Conservation (phyloP, 92 coral and sea anemone genomes). For the Parazoanthus swiftii region DNA sequence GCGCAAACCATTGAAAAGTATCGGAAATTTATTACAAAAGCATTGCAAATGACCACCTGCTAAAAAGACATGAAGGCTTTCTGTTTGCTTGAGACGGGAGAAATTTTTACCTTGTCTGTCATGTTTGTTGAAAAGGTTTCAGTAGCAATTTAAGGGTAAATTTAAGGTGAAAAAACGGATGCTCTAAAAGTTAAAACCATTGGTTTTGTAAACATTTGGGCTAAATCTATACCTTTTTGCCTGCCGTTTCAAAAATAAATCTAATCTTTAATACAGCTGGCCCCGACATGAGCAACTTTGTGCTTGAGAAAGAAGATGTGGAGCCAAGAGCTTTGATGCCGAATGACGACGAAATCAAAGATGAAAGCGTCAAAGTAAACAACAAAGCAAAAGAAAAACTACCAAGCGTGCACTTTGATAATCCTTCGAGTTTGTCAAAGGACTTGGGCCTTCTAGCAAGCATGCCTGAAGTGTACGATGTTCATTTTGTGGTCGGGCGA, state of each 20-base stretch:
- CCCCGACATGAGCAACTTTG: conserved; percentile 11
- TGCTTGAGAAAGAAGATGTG: conserved; percentile 9
- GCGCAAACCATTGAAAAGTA: background rate
- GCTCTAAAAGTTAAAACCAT: background rate
- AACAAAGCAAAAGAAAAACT: conserved; percentile 1
- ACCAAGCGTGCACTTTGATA: conserved; percentile 34
- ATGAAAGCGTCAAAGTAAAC: background rate
- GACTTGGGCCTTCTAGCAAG: conserved; percentile 61
- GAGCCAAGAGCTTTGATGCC: background rate
- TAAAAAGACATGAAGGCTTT: background rate
- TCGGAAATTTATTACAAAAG: conserved; percentile 3
- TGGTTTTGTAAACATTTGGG: background rate
- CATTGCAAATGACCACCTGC: background rate
- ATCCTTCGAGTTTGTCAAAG: conserved; percentile 49
- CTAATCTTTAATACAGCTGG: background rate
- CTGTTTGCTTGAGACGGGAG: background rate
- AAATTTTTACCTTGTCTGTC: background rate
- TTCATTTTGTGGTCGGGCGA: conserved; percentile 58
- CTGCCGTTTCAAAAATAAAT: background rate
- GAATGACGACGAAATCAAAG: background rate
- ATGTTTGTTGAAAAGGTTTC: background rate
- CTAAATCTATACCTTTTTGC: background rate
- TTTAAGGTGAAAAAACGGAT: background rate
- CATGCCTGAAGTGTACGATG: conserved; percentile 64
- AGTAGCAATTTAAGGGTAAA: background rate